A percentile compares a stretch with the other conserved stretches of the same genome.
Evolutionary conservation across 2,113 vertebrate species (phyloP).

Genomic region (Isurus oxyrinchus): DNA sequence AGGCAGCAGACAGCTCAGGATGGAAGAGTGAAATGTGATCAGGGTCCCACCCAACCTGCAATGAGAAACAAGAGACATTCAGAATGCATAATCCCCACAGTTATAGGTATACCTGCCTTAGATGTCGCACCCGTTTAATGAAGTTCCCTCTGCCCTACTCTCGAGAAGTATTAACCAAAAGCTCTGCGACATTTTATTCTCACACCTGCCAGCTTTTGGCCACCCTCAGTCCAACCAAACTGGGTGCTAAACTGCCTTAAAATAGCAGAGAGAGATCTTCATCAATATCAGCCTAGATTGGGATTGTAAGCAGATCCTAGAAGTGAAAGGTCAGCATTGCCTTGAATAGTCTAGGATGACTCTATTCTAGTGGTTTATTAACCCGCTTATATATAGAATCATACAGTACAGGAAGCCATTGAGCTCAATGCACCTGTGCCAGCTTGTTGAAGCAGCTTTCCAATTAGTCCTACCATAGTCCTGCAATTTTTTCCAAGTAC

Average conservation of each 20-base stretch:
- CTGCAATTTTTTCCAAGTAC: neutral
- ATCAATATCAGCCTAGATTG: neutral
- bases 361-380: neutral
- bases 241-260: neutral
- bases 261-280: neutral
- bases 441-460: neutral
- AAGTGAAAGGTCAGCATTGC: neutral
- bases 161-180: neutral
- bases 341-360: neutral
- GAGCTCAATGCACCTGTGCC: neutral
- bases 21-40: constrained; percentile 75
- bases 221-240: neutral
- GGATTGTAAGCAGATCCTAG: neutral
- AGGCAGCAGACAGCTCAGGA: constrained; percentile 79
- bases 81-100: neutral
- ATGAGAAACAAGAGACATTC: constrained; percentile 34
- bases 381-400: neutral
- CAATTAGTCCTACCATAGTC: neutral
- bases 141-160: neutral
- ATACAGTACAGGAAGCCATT: neutral
- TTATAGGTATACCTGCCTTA: neutral
- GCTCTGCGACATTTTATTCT: neutral
- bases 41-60: constrained; percentile 75
- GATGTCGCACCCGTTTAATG: neutral
- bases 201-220: neutral